Percentiles rank a stretch among this genome's conserved stretches.
Evolutionary conservation across 2,797 vertebrate genomes (phyloP).

Genomic region (Tadarida brasiliensis): DNA sequence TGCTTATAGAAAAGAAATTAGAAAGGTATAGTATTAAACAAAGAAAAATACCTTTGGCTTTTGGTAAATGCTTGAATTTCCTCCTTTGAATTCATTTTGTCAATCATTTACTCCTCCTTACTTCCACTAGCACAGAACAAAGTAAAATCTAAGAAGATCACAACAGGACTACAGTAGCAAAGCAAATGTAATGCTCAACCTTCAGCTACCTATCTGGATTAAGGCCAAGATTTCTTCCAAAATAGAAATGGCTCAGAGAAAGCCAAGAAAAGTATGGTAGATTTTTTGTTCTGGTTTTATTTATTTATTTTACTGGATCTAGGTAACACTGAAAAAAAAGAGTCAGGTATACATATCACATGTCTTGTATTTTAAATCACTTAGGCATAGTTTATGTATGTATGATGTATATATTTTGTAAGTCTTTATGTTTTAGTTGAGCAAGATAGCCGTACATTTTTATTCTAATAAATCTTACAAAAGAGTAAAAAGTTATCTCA

Average conservation of each 20-base stretch:
- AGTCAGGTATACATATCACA: background rate
- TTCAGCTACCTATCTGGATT: background rate
- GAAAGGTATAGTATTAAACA: background rate
- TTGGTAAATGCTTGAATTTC: conserved; percentile 21
- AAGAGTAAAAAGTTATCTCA: background rate
- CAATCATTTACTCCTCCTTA: background rate
- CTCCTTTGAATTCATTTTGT: background rate
- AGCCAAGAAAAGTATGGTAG: background rate
- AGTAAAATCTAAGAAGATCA: background rate
- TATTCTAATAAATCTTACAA: conserved; percentile 25
- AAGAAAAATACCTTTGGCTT: background rate
- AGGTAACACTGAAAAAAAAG: background rate
- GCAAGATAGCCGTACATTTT: background rate
- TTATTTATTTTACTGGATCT: background rate
- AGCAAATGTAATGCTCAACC: background rate
- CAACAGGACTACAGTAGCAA: background rate
- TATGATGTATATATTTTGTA: background rate
- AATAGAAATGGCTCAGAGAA: background rate
- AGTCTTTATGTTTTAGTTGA: background rate
- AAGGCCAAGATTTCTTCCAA: conserved; percentile 25
- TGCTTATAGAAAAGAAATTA: background rate
- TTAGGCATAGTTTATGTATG: background rate
- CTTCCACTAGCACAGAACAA: background rate
- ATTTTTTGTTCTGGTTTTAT: background rate
- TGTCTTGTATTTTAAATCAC: background rate